phyloP scores from a whole-genome alignment of 2,888 invertebrate genomes.

The Aquatica leii region DNA sequence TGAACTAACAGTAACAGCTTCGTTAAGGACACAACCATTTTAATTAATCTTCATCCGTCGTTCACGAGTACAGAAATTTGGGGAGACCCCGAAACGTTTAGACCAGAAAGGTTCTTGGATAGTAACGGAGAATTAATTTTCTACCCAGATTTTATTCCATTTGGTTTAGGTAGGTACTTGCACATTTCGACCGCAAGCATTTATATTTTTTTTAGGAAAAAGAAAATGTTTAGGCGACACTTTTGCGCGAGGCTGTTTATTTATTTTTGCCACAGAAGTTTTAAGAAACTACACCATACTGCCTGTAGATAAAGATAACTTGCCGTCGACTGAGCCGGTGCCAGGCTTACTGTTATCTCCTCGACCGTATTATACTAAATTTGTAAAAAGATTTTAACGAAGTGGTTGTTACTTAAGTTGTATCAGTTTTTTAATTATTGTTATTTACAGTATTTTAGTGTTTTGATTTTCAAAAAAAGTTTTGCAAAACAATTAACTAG shows the following conservation, averaged over 20 bases:
- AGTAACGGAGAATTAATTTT: constrained; percentile 49
- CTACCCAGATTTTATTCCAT: constrained; percentile 55
- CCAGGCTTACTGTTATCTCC: constrained; percentile 64
- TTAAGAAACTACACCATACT: constrained; percentile 65
- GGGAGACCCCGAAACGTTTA: constrained; percentile 69
- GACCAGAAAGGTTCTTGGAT: constrained; percentile 71
- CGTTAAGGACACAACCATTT: constrained; percentile 53
- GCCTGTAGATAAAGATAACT: constrained; percentile 42
- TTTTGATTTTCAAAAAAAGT: no score
- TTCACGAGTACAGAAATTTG: constrained; percentile 67
- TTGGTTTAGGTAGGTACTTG: constrained; percentile 56
- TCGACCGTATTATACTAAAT: constrained; percentile 37
- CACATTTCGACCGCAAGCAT: not conserved
- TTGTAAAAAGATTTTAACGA: constrained; percentile 18
- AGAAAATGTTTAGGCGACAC: constrained; percentile 73
- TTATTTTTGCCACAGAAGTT: constrained; percentile 68
- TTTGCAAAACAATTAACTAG: no score
- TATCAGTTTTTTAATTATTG: no score
- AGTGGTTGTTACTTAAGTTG: no score
- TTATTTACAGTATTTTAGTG: no score
- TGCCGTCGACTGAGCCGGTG: constrained; percentile 60
- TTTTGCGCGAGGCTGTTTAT: constrained; percentile 69
- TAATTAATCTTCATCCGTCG: constrained; percentile 60
- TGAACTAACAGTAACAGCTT: not conserved
- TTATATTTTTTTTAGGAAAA: constrained; percentile 61